phyloP scores from a whole-genome alignment of 30 jellyfish, hydroid and myxozoan species.

The Turritopsis dohrnii region DNA sequence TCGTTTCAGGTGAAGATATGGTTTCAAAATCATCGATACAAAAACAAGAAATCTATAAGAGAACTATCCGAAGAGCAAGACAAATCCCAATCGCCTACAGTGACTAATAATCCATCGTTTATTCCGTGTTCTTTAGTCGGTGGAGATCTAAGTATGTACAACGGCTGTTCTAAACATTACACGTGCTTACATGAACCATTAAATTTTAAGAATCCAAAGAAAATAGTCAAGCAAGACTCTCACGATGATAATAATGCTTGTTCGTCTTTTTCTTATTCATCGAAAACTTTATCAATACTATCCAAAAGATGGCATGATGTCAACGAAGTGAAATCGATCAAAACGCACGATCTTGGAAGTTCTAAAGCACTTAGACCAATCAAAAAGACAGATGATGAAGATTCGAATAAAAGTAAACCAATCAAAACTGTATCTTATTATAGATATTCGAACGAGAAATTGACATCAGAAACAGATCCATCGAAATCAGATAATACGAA shows the following conservation, averaged over 20 bases:
- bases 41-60: background rate
- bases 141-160: background rate
- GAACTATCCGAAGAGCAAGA: background rate
- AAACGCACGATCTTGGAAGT: too few species aligned
- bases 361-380: too few species aligned
- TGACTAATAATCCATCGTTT: background rate
- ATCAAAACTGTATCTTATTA: too few species aligned
- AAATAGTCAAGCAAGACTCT: background rate
- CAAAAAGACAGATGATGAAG: background rate
- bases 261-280: background rate
- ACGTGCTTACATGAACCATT: background rate
- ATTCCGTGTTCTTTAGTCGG: background rate
- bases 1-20: slow-evolving; percentile 5
- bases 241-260: background rate
- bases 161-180: background rate
- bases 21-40: slow-evolving; percentile 13
- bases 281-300: background rate
- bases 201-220: background rate
- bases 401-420: background rate
- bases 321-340: too few species aligned
- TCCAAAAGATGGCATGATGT: background rate
- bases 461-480: background rate
- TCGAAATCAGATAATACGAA: background rate
- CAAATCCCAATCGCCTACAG: background rate
- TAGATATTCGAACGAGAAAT: too few species aligned